These are phyloP conservation scores for Ia io DNA, from an alignment of 2,113 vertebrate species.

Conservation along the genomic window DNA sequence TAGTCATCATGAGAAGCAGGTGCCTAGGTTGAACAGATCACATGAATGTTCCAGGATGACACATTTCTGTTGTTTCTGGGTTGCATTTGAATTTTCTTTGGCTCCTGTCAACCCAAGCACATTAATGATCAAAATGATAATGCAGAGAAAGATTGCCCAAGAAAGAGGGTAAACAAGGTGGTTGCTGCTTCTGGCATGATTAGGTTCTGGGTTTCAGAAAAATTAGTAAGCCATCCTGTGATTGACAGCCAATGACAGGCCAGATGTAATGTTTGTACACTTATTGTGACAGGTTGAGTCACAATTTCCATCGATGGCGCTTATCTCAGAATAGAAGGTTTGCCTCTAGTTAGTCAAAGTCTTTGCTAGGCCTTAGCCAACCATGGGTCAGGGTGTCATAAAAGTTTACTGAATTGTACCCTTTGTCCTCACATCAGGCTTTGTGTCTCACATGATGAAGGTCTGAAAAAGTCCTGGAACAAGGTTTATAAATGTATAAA, in stretches of 20 bases:
- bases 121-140: slow-evolving; percentile 61
- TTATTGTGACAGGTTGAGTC: slow-evolving; percentile 60
- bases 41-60: slow-evolving; percentile 59
- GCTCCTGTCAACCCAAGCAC: slow-evolving; percentile 31
- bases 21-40: slow-evolving; percentile 48
- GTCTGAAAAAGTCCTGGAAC: slow-evolving; percentile 49
- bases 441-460: neutral
- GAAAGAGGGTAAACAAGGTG: slow-evolving; percentile 59
- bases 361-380: slow-evolving; percentile 51
- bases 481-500: slow-evolving; percentile 61
- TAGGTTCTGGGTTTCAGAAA: slow-evolving; percentile 58
- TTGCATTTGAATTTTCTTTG: slow-evolving; percentile 57
- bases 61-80: slow-evolving; percentile 67
- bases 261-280: neutral
- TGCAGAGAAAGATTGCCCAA: slow-evolving; percentile 47
- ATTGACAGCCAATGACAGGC: neutral
- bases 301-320: neutral
- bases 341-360: slow-evolving; percentile 46
- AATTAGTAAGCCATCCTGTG: slow-evolving; percentile 63
- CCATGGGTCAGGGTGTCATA: slow-evolving; percentile 3
- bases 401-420: slow-evolving; percentile 49
- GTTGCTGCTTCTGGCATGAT: slow-evolving; percentile 36
- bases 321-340: slow-evolving; percentile 73
- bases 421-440: neutral
- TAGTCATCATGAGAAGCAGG: slow-evolving; percentile 64